Evolutionary conservation across 2,113 vertebrate species (phyloP).

Genomic region (Lota lota): DNA sequence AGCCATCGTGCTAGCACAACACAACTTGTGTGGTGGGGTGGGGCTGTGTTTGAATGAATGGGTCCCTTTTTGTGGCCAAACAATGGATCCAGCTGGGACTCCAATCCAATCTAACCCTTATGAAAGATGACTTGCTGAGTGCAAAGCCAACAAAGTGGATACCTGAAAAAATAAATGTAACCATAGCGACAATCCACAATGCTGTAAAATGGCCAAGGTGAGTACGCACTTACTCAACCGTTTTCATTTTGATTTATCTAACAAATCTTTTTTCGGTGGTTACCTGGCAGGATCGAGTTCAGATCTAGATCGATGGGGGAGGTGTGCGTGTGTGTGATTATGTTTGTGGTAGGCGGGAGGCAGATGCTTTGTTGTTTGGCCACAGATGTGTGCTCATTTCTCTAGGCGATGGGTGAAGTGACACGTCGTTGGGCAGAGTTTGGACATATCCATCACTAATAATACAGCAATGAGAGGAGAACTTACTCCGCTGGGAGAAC

Average conservation of each 20-base stretch:
- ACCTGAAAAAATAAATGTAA: constrained; percentile 16
- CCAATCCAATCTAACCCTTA: constrained; percentile 31
- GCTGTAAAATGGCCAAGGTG: constrained; percentile 39
- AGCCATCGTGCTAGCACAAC: too few species aligned
- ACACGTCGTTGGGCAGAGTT: constrained; percentile 35
- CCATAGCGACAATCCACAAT: constrained; percentile 48
- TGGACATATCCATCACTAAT: constrained; percentile 56
- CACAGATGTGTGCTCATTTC: constrained; percentile 52
- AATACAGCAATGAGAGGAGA: constrained; percentile 46
- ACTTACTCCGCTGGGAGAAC: constrained; percentile 35
- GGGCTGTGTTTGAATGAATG: too few species aligned
- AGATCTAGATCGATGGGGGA: too few species aligned
- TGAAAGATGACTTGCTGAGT: constrained; percentile 20
- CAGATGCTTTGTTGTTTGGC: constrained; percentile 52
- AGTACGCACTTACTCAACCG: constrained; percentile 51
- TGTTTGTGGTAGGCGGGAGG: constrained; percentile 40
- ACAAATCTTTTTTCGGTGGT: constrained; percentile 18
- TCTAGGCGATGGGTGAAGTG: constrained; percentile 34
- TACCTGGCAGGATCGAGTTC: neutral
- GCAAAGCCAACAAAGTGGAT: constrained; percentile 17
- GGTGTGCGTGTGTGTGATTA: neutral
- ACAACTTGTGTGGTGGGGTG: too few species aligned
- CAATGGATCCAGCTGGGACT: neutral
- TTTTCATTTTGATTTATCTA: constrained; percentile 40
- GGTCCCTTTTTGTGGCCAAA: too few species aligned